Conservation (phyloP, 2,888 invertebrate species). For the Antitype chi region DNA sequence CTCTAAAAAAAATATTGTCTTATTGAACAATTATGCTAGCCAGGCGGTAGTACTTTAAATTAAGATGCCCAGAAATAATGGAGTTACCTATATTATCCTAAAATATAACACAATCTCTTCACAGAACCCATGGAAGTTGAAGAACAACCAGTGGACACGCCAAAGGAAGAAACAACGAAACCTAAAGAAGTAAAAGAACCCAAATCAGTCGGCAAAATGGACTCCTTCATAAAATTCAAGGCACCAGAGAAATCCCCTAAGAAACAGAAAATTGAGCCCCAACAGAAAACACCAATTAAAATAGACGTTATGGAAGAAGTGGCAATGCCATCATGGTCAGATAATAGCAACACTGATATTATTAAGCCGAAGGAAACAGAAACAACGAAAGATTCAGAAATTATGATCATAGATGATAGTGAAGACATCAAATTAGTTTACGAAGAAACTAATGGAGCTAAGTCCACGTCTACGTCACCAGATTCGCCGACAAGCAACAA, state of each 20-base stretch:
- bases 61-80: neutral
- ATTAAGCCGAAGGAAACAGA: slow-evolving; percentile 74
- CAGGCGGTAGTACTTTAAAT: neutral
- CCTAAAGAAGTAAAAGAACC: slow-evolving; percentile 59
- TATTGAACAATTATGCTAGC: neutral
- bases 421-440: slow-evolving; percentile 91
- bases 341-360: slow-evolving; percentile 85
- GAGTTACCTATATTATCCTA: neutral
- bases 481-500: slow-evolving; percentile 48
- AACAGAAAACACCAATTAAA: slow-evolving; percentile 84
- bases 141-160: slow-evolving; percentile 63
- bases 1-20: neutral
- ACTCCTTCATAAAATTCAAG: slow-evolving; percentile 85
- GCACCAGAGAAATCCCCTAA: slow-evolving; percentile 82
- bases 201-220: slow-evolving; percentile 76
- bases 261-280: slow-evolving; percentile 71
- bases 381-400: slow-evolving; percentile 57
- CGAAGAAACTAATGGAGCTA: slow-evolving; percentile 85
- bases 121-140: slow-evolving; percentile 79
- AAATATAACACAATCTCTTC: slow-evolving; percentile 28
- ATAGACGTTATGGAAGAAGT: slow-evolving; percentile 84
- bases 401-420: slow-evolving; percentile 82
- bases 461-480: slow-evolving; percentile 63
- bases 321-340: slow-evolving; percentile 88
- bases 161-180: slow-evolving; percentile 66